Conservation (phyloP, 2,113 vertebrate species). For the Gallinago jamesoni region DNA sequence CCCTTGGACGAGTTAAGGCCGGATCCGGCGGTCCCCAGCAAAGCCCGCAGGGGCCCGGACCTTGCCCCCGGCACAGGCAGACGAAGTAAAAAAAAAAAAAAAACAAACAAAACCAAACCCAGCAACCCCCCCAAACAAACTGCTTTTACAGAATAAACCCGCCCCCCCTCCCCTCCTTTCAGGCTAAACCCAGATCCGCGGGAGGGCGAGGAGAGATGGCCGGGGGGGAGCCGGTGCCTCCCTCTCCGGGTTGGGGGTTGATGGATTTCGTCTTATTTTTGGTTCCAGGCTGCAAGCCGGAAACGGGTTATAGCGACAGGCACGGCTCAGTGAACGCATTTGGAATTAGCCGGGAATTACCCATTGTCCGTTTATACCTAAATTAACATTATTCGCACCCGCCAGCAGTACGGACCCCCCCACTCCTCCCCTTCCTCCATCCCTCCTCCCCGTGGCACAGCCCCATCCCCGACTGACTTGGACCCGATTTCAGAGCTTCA, state of each 20-base stretch:
- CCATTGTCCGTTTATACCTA: neutral
- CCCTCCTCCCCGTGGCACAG: neutral
- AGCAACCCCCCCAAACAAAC: neutral
- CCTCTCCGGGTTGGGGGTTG: neutral
- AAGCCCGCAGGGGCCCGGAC: neutral
- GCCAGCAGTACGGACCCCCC: too few species aligned
- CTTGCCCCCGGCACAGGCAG: neutral
- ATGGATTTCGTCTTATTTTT: rapidly evolving
- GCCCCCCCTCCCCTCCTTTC: neutral
- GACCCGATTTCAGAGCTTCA: neutral
- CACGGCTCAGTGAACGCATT: rapidly evolving
- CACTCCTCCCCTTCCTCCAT: too few species aligned
- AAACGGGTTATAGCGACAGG: rapidly evolving
- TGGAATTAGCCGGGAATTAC: neutral
- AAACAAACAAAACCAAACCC: too few species aligned
- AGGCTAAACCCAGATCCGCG: rapidly evolving
- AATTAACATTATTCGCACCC: rapidly evolving
- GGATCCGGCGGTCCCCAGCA: rapidly evolving
- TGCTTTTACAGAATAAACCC: rapidly evolving
- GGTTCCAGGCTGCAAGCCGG: too few species aligned
- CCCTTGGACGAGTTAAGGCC: neutral
- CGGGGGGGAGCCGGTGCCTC: too few species aligned
- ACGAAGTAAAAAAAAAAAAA: neutral
- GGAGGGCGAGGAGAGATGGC: too few species aligned
- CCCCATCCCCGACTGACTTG: neutral